phyloP scores from a whole-genome alignment of 2,888 invertebrate species.

The Agriopis aurantiaria region DNA sequence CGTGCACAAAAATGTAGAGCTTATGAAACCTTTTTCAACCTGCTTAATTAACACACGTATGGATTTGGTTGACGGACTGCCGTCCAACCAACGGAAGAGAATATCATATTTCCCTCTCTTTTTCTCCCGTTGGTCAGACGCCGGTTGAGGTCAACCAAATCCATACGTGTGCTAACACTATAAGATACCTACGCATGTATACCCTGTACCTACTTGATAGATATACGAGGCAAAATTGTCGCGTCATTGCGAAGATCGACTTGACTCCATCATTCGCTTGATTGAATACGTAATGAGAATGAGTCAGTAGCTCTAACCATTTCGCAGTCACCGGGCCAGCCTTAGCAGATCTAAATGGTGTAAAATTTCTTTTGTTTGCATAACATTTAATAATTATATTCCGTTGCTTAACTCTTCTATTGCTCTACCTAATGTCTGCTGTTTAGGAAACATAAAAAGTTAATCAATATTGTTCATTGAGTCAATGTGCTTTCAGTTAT shows the following conservation, averaged over 20 bases:
- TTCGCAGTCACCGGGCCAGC: slow-evolving; percentile 52
- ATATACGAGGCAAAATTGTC: slow-evolving; percentile 18
- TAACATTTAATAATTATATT: slow-evolving; percentile 27
- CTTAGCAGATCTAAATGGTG: slow-evolving; percentile 44
- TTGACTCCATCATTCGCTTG: slow-evolving; percentile 45
- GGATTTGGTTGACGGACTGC: no score
- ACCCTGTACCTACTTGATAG: neutral
- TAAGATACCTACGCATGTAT: neutral
- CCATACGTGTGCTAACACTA: no score
- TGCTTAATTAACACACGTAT: no score
- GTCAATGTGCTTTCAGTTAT: no score
- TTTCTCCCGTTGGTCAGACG: no score
- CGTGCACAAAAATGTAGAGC: neutral
- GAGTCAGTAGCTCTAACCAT: slow-evolving; percentile 50
- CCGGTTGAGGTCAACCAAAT: no score
- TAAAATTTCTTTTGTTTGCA: slow-evolving; percentile 44
- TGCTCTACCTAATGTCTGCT: neutral
- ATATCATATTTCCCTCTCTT: no score
- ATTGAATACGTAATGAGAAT: slow-evolving; percentile 51
- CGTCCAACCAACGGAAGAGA: no score
- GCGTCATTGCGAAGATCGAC: slow-evolving; percentile 43
- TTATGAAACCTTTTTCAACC: neutral
- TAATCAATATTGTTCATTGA: neutral
- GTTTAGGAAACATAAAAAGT: neutral
- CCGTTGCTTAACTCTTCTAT: slow-evolving; percentile 6